Evolutionary conservation across 2,797 vertebrate species (phyloP), one percentile per base, ranked within the genome.

Genomic region (Sebastes nivosus): DNA sequence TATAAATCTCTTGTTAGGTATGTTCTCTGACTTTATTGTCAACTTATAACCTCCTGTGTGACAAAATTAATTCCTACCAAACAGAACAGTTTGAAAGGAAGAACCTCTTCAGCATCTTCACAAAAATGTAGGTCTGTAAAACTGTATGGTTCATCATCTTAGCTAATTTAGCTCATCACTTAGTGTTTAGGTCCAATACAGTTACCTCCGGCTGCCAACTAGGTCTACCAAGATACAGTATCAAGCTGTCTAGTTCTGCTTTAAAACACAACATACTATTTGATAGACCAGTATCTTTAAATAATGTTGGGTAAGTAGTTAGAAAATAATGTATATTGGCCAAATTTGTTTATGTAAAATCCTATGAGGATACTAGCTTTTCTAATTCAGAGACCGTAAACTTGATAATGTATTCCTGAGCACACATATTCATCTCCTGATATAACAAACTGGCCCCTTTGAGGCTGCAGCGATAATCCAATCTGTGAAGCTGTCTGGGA

Each of bases 391-490:
- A 67, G 5, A 30, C 59, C 29, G 42, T 55, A 36, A 73, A 74
- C 57, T 27, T 65, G 57, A 78, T 29, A 63, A 75, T 74, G 67
- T 72, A 54, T 75, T 79, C 68, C 77, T 34, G 63, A 32, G 42
- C 78, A 64, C 60, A 54, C 61, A 24, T 20, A 42, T 71, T 55
- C n/a, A 36, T 74, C 74, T 74, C 50, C 59, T 57, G 25, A 46
- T 46, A 25, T 24, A 68, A 79, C 68, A 76, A 85, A 75, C 29
- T 50, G 52, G 29, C 55, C 64, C 69, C 69, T 75, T 80, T 79
- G 74, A 90, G 79, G 72, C 69, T 75, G 46, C 50, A 50, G 82
- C 69, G 79, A 82, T 85, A 88, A 93, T 89, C 77, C 70, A 71
- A 87, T 85, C 76, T 80, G 52, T 68, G 77, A 79, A 58, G 72